Evolutionary conservation across 2,888 invertebrate species (phyloP), one percentile per base, ranked within the genome.

Genomic region (Eutolmus rufibarbis): DNA sequence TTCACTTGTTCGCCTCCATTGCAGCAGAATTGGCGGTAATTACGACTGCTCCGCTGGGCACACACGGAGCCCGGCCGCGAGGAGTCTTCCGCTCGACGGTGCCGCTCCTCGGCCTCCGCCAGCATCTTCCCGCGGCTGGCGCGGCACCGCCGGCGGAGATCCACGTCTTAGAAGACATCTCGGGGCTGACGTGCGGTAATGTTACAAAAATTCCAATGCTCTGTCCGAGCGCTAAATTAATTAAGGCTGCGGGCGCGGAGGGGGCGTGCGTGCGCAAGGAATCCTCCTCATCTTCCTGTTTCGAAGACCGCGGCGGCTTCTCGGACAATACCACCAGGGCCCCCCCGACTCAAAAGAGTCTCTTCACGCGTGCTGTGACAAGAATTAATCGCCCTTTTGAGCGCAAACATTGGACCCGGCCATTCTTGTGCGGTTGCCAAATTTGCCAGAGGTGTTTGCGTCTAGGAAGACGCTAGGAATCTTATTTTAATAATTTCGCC

Each of bases 11-110:
- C 82, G 82, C 82, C 82, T 82, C 82, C 82, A 82, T 82, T 57
- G 31, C 82, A 66, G 82, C 82, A 66, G 82, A 82, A 82, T 82
- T 82, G 82, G 82, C 66, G 82, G 82, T 82, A 82, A 82, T 82
- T 82, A 82, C 82, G 82, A 82, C n/a, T 82, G 82, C 82, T 82
- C 57, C 37, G 82, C 19, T 37, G 82, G 37, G 82, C 57, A 82
- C 66, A 66, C 14, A 82, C 57, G 31, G 37, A 82, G 66, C 28
- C 28, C 28, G 56, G 34, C 82, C 2, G 7, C 23, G 19, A 19
- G 23, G 31, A n/a, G 66, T 82, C 82, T 82, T 82, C 82, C 82
- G 82, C 66, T 82, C 82, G 82, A 66, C 57, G 37, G 57, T 82
- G 34, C 81, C 16, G 19, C 40, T 3, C n/a, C 43, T 28, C 46